Evolutionary conservation across 2,797 vertebrate genomes (phyloP).

Genomic region (Aldrovandia affinis): DNA sequence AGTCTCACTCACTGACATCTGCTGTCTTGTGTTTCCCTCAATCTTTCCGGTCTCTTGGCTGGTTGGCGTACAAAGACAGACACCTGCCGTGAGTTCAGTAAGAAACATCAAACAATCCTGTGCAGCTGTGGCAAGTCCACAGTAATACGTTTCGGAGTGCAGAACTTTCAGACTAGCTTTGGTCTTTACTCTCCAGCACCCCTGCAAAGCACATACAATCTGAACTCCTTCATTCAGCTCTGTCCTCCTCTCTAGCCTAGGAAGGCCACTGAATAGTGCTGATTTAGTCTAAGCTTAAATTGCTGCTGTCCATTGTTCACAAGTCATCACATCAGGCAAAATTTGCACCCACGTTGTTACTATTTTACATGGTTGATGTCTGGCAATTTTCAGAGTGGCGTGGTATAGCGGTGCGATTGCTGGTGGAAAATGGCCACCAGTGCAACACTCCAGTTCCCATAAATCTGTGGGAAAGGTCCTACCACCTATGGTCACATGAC

Average conservation of each 20-base stretch:
- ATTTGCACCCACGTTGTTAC: neutral
- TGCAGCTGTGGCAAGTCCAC: neutral
- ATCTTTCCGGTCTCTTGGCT: neutral
- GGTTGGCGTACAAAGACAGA: neutral
- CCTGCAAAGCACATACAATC: neutral
- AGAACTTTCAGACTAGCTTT: neutral
- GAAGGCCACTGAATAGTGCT: neutral
- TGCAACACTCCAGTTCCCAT: neutral
- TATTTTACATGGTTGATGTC: neutral
- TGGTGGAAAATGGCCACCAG: neutral
- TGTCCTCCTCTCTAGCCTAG: neutral
- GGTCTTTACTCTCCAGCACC: neutral
- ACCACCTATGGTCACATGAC: neutral
- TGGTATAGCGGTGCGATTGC: neutral
- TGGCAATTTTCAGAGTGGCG: too few relatives aligned
- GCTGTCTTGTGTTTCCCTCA: neutral
- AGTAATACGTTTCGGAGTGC: neutral
- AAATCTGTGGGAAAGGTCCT: neutral
- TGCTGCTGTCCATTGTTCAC: neutral
- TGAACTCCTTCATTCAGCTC: neutral
- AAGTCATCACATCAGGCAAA: neutral
- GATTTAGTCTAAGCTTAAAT: neutral
- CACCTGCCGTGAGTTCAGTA: neutral
- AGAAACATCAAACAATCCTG: neutral
- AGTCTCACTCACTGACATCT: slow-evolving; percentile 6